A percentile compares a stretch with the other conserved stretches of the same genome.
These are phyloP conservation scores for Atrina japonica DNA, from an alignment of 2,888 invertebrate species.

Conservation along the genomic window DNA sequence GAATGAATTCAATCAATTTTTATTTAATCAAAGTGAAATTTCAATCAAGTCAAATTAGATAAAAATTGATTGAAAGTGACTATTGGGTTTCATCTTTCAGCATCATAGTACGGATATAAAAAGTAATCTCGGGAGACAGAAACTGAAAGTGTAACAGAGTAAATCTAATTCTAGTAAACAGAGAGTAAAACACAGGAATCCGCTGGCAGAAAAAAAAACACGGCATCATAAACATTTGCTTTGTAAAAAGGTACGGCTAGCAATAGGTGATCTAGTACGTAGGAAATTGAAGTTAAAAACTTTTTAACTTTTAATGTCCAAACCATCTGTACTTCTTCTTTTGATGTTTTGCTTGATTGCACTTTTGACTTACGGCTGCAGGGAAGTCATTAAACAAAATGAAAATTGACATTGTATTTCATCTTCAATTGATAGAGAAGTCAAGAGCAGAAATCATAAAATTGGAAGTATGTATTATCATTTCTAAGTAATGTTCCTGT, in stretches of 20 bases:
- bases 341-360: constrained; percentile 20
- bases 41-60: constrained; percentile 42
- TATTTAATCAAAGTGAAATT: constrained; percentile 43
- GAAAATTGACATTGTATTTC: neutral
- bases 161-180: constrained; percentile 27
- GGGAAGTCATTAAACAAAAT: constrained; percentile 26
- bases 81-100: constrained; percentile 38
- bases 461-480: too few species aligned
- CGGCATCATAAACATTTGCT: neutral
- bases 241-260: neutral
- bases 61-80: constrained; percentile 35
- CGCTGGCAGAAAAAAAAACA: too few species aligned
- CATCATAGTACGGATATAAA: constrained; percentile 6
- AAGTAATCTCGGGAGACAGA: constrained; percentile 16
- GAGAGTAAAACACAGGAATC: too few species aligned
- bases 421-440: too few species aligned
- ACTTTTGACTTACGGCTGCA: constrained; percentile 13
- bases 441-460: too few species aligned
- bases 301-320: constrained; percentile 29
- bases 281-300: constrained; percentile 33
- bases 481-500: too few species aligned
- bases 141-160: constrained; percentile 13
- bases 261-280: constrained; percentile 17
- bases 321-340: constrained; percentile 28
- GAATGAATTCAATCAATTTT: constrained; percentile 44